Conservation (phyloP, 2,888 invertebrate genomes). For the Tenthredo notha region DNA sequence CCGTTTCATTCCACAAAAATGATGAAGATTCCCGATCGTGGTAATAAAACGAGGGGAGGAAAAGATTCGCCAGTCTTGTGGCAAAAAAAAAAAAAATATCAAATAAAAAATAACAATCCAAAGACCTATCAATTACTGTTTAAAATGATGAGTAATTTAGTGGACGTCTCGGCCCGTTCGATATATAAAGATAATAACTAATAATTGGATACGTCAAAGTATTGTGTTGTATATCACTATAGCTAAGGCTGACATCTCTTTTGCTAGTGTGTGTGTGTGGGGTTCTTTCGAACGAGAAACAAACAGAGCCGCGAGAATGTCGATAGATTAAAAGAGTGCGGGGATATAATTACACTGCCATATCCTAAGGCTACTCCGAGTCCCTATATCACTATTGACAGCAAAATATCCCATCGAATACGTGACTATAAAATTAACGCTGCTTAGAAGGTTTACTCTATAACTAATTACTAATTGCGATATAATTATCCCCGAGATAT, state of each 20-base stretch:
- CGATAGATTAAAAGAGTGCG: constrained; percentile 53
- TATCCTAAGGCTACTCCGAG: constrained; percentile 54
- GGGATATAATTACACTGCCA: constrained; percentile 57
- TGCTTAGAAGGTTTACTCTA: constrained; percentile 62
- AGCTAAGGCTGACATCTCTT: constrained; percentile 37
- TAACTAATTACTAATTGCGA: constrained; percentile 53
- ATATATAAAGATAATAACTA: constrained; percentile 54
- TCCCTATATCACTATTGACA: constrained; percentile 60
- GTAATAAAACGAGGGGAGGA: neutral
- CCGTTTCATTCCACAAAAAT: neutral
- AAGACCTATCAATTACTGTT: constrained; percentile 41
- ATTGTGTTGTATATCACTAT: constrained; percentile 57
- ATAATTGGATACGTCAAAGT: constrained; percentile 60
- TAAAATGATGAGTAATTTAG: constrained; percentile 33
- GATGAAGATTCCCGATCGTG: neutral
- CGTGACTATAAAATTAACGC: constrained; percentile 62
- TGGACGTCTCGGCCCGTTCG: neutral
- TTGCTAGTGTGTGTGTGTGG: constrained; percentile 27
- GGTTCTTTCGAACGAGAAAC: constrained; percentile 24
- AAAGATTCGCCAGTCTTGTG: neutral
- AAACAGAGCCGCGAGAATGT: constrained; percentile 40
- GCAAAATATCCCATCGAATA: constrained; percentile 56
- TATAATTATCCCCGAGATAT: constrained; percentile 8
- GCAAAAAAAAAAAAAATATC: neutral
- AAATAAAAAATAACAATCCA: constrained; percentile 10